phyloP scores from a whole-genome alignment of 2,888 invertebrate genomes.

The Archips crataeganus region DNA sequence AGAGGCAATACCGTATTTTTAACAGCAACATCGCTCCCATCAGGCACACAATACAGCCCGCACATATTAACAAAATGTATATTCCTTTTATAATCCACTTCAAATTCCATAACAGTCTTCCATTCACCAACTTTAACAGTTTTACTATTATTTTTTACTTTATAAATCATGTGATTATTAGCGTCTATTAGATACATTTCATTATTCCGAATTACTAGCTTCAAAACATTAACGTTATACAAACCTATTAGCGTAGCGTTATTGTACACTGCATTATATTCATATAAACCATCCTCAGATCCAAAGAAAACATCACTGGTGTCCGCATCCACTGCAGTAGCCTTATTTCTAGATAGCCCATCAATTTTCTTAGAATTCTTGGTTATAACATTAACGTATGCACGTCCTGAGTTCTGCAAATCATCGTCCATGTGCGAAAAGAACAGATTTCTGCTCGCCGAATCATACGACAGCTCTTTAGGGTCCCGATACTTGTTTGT shows the following conservation, averaged over 20 bases:
- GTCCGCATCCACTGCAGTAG: slow-evolving; percentile 70
- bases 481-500: slow-evolving; percentile 65
- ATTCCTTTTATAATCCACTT: slow-evolving; percentile 69
- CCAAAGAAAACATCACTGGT: slow-evolving; percentile 77
- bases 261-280: slow-evolving; percentile 66
- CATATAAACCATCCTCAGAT: slow-evolving; percentile 74
- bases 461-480: slow-evolving; percentile 75
- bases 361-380: slow-evolving; percentile 66
- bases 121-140: slow-evolving; percentile 62
- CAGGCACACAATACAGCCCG: slow-evolving; percentile 69
- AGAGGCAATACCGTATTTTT: slow-evolving; percentile 67
- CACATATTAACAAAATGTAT: slow-evolving; percentile 74
- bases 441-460: slow-evolving; percentile 71
- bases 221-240: slow-evolving; percentile 74
- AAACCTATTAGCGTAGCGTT: slow-evolving; percentile 67
- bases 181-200: slow-evolving; percentile 74
- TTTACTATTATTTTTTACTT: slow-evolving; percentile 59
- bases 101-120: slow-evolving; percentile 72
- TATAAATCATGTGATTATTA: slow-evolving; percentile 74
- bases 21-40: slow-evolving; percentile 62
- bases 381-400: slow-evolving; percentile 68
- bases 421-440: slow-evolving; percentile 79
- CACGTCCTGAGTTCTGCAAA: slow-evolving; percentile 73
- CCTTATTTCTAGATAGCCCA: slow-evolving; percentile 73
- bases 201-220: slow-evolving; percentile 72